phyloP scores from a whole-genome alignment of 2,888 invertebrate species.

The Parasteatoda lunata region DNA sequence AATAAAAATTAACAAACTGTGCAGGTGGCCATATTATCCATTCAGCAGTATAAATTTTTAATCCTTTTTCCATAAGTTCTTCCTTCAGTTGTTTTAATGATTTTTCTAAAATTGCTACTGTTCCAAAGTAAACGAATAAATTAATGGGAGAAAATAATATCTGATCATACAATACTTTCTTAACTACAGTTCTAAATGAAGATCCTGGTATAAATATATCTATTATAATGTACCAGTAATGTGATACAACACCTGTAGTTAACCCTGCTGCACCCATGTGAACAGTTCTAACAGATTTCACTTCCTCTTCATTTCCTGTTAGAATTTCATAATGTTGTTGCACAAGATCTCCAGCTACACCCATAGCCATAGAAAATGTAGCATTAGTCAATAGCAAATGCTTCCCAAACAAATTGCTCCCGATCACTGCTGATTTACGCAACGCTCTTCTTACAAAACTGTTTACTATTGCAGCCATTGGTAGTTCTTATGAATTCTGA shows the following conservation, averaged over 20 bases:
- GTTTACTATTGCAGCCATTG: conserved; percentile 35
- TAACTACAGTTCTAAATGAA: conserved; percentile 80
- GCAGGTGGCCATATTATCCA: conserved; percentile 95
- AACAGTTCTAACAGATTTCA: conserved; percentile 79
- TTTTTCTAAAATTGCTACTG: conserved; percentile 83
- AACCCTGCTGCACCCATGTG: conserved; percentile 87
- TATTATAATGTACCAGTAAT: conserved; percentile 88
- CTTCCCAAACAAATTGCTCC: conserved; percentile 74
- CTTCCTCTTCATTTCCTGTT: conserved; percentile 70
- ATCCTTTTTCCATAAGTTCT: conserved; percentile 84
- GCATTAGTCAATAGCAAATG: conserved; percentile 87
- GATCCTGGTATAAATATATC: conserved; percentile 84
- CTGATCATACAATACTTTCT: conserved; percentile 89
- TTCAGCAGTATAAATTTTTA: conserved; percentile 87
- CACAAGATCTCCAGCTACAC: conserved; percentile 85
- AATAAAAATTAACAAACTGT: conserved; percentile 93
- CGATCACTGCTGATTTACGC: conserved; percentile 16
- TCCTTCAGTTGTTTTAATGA: conserved; percentile 78
- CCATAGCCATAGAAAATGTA: conserved; percentile 83
- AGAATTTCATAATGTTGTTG: conserved; percentile 84
- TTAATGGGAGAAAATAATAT: conserved; percentile 87
- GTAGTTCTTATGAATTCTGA: neutral
- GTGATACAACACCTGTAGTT: conserved; percentile 85
- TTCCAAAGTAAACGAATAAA: conserved; percentile 85
- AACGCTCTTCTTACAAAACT: conserved; percentile 21